Evolutionary conservation across 2,888 invertebrate species (phyloP), one percentile per base, ranked within the genome.

Genomic region (Syrphus vitripennis): DNA sequence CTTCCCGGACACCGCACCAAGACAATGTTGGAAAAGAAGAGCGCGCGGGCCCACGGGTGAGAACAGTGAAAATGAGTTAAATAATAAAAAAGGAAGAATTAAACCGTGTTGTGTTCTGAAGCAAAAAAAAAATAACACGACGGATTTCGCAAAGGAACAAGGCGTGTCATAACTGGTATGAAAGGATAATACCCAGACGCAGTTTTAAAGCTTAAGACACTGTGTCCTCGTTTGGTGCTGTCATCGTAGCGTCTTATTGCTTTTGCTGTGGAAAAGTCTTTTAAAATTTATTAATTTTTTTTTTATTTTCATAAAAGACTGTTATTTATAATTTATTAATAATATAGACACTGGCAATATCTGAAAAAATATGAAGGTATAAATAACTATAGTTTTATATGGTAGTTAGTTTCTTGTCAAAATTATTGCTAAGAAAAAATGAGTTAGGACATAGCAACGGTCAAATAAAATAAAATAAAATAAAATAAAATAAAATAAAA

Each of bases 201-300:
- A 61, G 67, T 86, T 69, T 77, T 82, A 69, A 57, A 77, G 82
- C 82, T 82, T 82, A 82, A 74, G 74, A 86, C 69, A 29, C 10
- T 82, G 72, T 86, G 67, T 86, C 77, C 78, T 86, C 75, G 70
- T 48, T 75, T 75, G 69, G 40, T 57, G 77, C 72, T 77, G 82
- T 74, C 77, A 55, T 77, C 72, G 42, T 45, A 53, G 61, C 76
- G 37, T 77, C 82, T 77, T 77, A 77, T 72, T 71, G 76, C 76
- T 55, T 29, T 53, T 55, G 12, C 14, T 31, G 53, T 12, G 21
- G 6, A 40, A 29, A 34, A 61, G 76, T 84, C 53, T 72, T 84
- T 84, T 77, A 84, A 84, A 81, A 84, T 84, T 84, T 84, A 84
- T 84, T 84, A 84, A 77, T 81, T 76, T 84, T 70, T 61, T 59